A percentile compares a stretch with the other conserved stretches of the same genome.
Conservation (phyloP, 2,888 invertebrate species). For the Cryptocephalus primarius region DNA sequence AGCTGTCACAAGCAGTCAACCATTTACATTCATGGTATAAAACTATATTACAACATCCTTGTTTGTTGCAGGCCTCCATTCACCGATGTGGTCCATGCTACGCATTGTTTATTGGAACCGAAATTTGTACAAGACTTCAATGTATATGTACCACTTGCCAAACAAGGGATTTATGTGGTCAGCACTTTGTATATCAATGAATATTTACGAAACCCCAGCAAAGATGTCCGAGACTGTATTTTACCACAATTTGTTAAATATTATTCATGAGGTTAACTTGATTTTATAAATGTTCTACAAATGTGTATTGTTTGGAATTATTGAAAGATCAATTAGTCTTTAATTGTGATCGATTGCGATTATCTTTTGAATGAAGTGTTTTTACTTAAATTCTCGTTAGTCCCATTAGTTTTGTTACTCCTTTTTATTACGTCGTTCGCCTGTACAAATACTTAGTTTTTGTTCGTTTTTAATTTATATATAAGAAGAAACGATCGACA, state of each 20-base stretch:
- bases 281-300: neutral
- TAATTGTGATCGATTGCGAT: neutral
- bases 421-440: neutral
- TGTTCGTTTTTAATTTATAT: too few species aligned
- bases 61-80: constrained; percentile 44
- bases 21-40: neutral
- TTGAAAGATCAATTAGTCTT: neutral
- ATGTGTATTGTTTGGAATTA: neutral
- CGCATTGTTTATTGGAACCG: constrained; percentile 62
- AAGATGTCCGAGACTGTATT: constrained; percentile 26
- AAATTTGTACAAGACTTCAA: constrained; percentile 23
- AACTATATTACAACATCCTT: too few species aligned
- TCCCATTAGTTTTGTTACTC: neutral
- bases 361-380: neutral
- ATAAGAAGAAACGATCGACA: neutral
- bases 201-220: constrained; percentile 24
- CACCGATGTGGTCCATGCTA: constrained; percentile 43
- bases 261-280: constrained; percentile 14
- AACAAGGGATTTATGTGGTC: constrained; percentile 31
- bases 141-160: constrained; percentile 28
- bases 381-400: neutral
- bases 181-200: constrained; percentile 30
- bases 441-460: too few species aligned
- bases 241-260: constrained; percentile 24
- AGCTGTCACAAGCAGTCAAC: neutral